Percentiles rank a stretch among this genome's conserved stretches.
phyloP scores from a whole-genome alignment of 1,140 invertebrate genomes.

The Drosophila repletoides region DNA sequence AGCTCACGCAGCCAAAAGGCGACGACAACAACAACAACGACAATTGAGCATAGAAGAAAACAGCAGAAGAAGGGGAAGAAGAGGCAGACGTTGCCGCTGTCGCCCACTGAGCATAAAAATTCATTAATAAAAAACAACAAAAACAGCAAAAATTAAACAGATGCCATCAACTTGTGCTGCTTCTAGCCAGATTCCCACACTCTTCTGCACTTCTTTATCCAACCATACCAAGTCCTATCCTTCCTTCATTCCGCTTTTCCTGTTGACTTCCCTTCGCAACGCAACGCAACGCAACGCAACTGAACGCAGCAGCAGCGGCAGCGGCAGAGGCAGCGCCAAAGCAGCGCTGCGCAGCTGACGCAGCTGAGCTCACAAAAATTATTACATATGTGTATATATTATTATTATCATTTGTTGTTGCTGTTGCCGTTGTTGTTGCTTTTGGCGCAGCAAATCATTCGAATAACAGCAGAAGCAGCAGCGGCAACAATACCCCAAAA shows the following conservation, averaged over 20 bases:
- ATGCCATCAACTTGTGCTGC: constrained; percentile 35
- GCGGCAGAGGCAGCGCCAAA: not conserved
- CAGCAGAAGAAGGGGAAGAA: not conserved
- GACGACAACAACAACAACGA: constrained; percentile 11
- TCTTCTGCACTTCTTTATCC: not conserved
- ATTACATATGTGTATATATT: constrained; percentile 23
- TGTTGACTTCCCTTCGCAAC: constrained; percentile 19
- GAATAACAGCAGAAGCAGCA: constrained; percentile 17
- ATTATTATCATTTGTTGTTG: constrained; percentile 25
- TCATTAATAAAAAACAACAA: constrained; percentile 53
- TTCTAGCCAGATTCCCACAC: too few relatives aligned
- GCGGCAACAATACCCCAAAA: constrained; percentile 11
- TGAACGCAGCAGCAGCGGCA: too few relatives aligned
- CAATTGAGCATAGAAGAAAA: not conserved
- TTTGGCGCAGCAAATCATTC: constrained; percentile 21
- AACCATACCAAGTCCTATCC: too few relatives aligned
- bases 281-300: not conserved
- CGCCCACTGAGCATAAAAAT: constrained; percentile 32
- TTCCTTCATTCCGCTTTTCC: too few relatives aligned
- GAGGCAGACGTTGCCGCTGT: not conserved
- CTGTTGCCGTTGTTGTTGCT: constrained; percentile 14
- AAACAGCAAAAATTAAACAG: constrained; percentile 44
- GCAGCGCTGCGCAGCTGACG: not conserved
- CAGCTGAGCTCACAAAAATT: constrained; percentile 42
- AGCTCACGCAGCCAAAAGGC: constrained; percentile 33